Conservation (phyloP, 2,113 vertebrate genomes). For the Thamnophis sirtalis region DNA sequence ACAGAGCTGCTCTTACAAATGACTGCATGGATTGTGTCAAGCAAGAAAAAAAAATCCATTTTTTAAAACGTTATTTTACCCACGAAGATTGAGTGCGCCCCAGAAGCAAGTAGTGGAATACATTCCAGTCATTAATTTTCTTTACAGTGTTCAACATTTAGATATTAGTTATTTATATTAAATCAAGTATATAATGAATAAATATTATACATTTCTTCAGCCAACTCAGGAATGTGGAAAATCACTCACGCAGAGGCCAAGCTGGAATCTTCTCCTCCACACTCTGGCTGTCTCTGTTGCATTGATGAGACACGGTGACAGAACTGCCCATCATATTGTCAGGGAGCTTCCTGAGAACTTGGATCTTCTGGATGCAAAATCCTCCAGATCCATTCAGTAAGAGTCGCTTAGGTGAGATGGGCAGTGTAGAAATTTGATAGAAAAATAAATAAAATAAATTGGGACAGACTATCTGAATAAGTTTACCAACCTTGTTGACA, state of each 20-base stretch:
- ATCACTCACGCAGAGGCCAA: neutral
- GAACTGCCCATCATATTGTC: neutral
- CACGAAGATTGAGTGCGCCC: neutral
- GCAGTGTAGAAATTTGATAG: neutral
- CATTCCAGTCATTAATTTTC: neutral
- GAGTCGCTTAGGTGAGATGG: neutral
- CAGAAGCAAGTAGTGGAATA: neutral
- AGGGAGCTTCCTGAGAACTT: neutral
- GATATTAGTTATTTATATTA: neutral
- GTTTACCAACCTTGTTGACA: neutral
- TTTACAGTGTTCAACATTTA: neutral
- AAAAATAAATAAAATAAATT: neutral
- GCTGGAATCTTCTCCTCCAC: neutral
- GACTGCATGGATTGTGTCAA: neutral
- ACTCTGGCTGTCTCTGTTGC: neutral
- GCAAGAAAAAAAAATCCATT: neutral
- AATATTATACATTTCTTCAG: neutral
- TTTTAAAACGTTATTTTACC: neutral
- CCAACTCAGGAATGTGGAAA: neutral
- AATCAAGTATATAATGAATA: neutral
- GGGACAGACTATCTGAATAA: neutral
- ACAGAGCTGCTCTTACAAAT: neutral
- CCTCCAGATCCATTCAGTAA: neutral
- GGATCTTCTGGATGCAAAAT: neutral
- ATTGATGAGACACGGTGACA: neutral